Conservation (phyloP, 1,140 invertebrate genomes). For the Nasonia longicornis region DNA sequence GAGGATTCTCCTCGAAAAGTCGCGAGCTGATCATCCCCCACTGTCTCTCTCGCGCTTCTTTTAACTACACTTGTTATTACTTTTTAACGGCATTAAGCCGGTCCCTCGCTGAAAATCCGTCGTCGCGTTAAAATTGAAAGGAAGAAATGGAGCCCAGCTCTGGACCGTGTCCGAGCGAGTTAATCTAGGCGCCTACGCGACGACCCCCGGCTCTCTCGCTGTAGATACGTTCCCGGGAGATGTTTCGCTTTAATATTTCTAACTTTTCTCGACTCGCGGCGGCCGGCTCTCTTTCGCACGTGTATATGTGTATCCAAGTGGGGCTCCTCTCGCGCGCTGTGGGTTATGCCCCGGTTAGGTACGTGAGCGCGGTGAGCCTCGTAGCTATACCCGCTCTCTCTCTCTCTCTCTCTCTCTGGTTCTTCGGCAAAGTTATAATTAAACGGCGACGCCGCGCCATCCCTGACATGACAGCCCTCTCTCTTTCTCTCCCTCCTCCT, state of each 20-base stretch:
- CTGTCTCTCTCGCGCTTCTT: neutral
- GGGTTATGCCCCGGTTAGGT: neutral
- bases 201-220: neutral
- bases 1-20: neutral
- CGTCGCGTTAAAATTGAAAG: slow-evolving; percentile 30
- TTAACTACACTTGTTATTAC: slow-evolving; percentile 36
- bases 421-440: slow-evolving; percentile 62
- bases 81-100: slow-evolving; percentile 32
- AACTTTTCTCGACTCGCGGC: slow-evolving; percentile 42
- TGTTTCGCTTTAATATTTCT: slow-evolving; percentile 39
- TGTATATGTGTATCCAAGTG: slow-evolving; percentile 29
- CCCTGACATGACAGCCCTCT: slow-evolving; percentile 36
- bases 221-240: slow-evolving; percentile 34
- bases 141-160: neutral
- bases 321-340: neutral
- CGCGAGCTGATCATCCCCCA: neutral
- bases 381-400: too few species aligned
- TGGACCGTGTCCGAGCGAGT: slow-evolving; percentile 7
- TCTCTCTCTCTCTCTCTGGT: slow-evolving; percentile 47
- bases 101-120: neutral
- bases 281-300: slow-evolving; percentile 40
- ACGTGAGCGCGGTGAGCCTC: too few species aligned
- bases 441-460: slow-evolving; percentile 54
- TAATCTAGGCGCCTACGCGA: neutral
- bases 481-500: neutral